A percentile compares a stretch with the other conserved stretches of the same genome.
phyloP scores from a whole-genome alignment of 2,113 vertebrate species.

The Chionodraco myersi region DNA sequence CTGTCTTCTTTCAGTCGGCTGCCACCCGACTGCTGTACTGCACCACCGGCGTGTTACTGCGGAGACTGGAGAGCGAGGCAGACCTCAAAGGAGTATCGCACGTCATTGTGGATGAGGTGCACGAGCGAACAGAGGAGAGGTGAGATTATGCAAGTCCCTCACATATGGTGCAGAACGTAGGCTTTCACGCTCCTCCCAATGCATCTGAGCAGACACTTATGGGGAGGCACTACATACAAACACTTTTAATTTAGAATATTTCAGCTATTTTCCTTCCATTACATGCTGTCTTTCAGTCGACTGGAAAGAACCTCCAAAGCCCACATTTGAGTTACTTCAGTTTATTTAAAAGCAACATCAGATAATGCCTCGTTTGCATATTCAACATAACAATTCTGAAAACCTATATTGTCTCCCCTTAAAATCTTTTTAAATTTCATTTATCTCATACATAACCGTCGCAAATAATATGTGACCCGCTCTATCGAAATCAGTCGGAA shows the following conservation, averaged over 20 bases:
- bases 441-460: not conserved
- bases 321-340: no score
- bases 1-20: constrained; percentile 83
- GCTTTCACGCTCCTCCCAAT: not conserved
- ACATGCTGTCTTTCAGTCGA: no score
- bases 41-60: constrained; percentile 93
- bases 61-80: constrained; percentile 91
- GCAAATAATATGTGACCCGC: not conserved
- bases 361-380: no score
- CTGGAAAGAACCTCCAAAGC: no score
- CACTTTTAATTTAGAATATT: no score
- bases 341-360: no score
- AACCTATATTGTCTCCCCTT: not conserved
- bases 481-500: no score
- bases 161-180: not conserved
- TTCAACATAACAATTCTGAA: no score
- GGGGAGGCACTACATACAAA: not conserved
- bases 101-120: constrained; percentile 96
- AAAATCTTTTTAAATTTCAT: not conserved
- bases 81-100: constrained; percentile 90
- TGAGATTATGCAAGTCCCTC: constrained; percentile 56
- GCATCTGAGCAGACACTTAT: not conserved
- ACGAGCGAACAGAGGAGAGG: constrained; percentile 98
- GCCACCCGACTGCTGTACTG: constrained; percentile 95
- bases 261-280: no score